Percentiles rank a stretch among this genome's conserved stretches.
Evolutionary conservation across 2,113 vertebrate species (phyloP).

Genomic region (Aleadryas rufinucha): DNA sequence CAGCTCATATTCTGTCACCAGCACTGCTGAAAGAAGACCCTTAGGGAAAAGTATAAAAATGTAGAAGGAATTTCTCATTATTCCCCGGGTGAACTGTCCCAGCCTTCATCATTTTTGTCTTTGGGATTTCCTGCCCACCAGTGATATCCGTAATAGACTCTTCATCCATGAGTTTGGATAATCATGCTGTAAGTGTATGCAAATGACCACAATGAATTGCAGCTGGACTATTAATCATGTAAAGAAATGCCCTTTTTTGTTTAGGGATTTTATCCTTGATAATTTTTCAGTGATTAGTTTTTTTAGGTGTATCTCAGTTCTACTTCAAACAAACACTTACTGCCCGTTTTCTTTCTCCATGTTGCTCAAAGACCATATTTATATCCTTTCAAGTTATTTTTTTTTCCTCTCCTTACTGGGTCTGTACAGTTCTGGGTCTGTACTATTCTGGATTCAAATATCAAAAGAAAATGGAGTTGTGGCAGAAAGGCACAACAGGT

Average conservation of each 20-base stretch:
- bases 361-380: not conserved
- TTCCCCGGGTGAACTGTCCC: not conserved
- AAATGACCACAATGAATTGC: not conserved
- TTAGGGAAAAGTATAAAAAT: not conserved
- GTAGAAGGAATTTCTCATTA: not conserved
- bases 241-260: not conserved
- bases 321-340: not conserved
- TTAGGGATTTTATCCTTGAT: not conserved
- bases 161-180: not conserved
- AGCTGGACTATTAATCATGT: not conserved
- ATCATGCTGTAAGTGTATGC: not conserved
- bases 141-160: not conserved
- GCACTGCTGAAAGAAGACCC: not conserved
- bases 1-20: not conserved
- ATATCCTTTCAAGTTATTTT: not conserved
- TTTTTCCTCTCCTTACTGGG: not conserved
- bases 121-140: not conserved
- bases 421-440: not conserved
- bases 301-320: not conserved
- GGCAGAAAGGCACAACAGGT: not conserved
- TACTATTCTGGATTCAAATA: not conserved
- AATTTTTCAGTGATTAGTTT: not conserved
- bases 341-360: not conserved
- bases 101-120: not conserved
- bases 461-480: not conserved